phyloP scores from a whole-genome alignment of 1,140 invertebrate genomes.

The Neotoxoptera formosana region DNA sequence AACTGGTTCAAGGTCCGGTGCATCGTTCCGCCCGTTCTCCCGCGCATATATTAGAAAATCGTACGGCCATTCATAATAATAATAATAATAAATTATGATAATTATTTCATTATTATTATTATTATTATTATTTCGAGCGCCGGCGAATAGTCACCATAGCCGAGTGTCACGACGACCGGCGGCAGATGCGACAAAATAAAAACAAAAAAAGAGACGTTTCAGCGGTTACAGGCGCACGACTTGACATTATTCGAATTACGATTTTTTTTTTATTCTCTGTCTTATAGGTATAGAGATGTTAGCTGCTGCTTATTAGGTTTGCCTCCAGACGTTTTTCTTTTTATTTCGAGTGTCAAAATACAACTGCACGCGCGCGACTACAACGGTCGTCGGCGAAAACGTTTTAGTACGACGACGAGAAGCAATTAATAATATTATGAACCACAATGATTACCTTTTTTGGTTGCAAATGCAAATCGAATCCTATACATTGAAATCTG shows the following conservation, averaged over 20 bases:
- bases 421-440: no score
- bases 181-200: background rate
- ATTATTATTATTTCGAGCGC: background rate
- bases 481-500: no score
- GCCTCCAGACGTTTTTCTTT: background rate
- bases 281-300: background rate
- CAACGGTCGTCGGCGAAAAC: background rate
- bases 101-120: background rate
- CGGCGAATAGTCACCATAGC: background rate
- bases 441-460: no score
- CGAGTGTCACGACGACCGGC: background rate
- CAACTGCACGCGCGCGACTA: no score
- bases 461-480: no score
- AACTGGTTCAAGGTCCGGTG: conserved; percentile 56
- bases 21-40: conserved; percentile 38
- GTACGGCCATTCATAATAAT: background rate
- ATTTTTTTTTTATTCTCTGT: no score
- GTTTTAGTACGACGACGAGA: no score
- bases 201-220: background rate
- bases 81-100: background rate
- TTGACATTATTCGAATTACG: background rate
- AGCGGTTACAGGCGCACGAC: background rate
- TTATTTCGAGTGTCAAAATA: background rate
- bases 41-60: conserved; percentile 41
- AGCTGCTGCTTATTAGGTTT: background rate